A percentile compares a stretch with the other conserved stretches of the same genome.
phyloP scores from a whole-genome alignment of 30 jellyfish, hydroid and myxozoan genomes.

The Turritopsis dohrnii region DNA sequence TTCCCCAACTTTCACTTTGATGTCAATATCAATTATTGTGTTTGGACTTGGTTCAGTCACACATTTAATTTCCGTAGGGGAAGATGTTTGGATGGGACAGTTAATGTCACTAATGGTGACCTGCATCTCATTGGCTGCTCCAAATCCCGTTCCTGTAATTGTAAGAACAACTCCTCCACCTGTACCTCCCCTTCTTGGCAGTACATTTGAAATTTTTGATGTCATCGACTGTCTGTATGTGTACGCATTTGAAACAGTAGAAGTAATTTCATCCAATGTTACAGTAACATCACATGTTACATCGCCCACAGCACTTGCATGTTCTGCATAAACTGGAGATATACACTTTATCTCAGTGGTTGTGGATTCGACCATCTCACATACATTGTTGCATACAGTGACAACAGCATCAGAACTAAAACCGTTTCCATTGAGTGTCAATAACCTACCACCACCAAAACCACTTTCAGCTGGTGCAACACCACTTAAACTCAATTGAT shows the following conservation, averaged over 20 bases:
- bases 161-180: slow-evolving; percentile 96
- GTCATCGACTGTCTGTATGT: slow-evolving; percentile 61
- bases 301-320: not conserved
- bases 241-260: not conserved
- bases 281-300: not conserved
- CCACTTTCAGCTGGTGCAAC: slow-evolving; percentile 69
- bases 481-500: slow-evolving; percentile 29
- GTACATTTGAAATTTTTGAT: slow-evolving; percentile 55
- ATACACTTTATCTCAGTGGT: not conserved
- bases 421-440: slow-evolving; percentile 67
- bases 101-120: slow-evolving; percentile 27
- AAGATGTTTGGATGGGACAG: not conserved
- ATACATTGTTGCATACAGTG: slow-evolving; percentile 46
- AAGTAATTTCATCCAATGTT: not conserved
- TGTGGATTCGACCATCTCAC: slow-evolving; percentile 10
- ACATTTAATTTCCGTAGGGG: slow-evolving; percentile 17
- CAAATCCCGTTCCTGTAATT: slow-evolving; percentile 56
- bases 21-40: slow-evolving; percentile 1
- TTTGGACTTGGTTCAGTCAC: slow-evolving; percentile 1
- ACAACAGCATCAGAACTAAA: slow-evolving; percentile 45
- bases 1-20: slow-evolving; percentile 49
- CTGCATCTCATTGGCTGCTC: not conserved
- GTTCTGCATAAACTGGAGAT: not conserved
- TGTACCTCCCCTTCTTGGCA: slow-evolving; percentile 96
- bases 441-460: slow-evolving; percentile 80